phyloP scores from a whole-genome alignment of 2,888 invertebrate species.

The Ornithoptera alexandrae region DNA sequence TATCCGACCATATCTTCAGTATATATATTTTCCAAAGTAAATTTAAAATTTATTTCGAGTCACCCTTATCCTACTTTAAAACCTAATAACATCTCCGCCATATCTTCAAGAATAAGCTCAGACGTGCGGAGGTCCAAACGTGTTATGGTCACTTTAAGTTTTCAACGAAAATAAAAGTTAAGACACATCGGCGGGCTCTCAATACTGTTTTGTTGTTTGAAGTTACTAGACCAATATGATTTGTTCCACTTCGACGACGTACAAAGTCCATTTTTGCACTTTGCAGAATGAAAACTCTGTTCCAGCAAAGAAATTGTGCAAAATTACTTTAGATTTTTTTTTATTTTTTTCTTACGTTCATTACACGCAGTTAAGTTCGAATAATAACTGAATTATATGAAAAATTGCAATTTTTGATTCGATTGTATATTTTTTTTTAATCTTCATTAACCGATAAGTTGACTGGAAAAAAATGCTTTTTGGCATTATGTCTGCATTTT shows the following conservation, averaged over 20 bases:
- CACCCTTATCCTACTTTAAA: conserved; percentile 5
- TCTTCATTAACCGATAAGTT: too few species aligned
- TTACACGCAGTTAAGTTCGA: too few species aligned
- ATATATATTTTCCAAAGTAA: not conserved
- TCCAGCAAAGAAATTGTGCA: not conserved
- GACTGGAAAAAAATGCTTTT: too few species aligned
- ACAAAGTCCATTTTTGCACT: conserved; percentile 1
- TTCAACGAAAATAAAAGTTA: conserved; percentile 21
- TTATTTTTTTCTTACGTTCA: too few species aligned
- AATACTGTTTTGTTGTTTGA: conserved; percentile 17
- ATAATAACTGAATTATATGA: too few species aligned
- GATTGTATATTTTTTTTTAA: too few species aligned
- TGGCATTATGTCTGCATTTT: too few species aligned
- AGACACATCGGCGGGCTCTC: conserved; percentile 15
- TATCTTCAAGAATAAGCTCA: conserved; percentile 17
- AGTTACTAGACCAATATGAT: conserved; percentile 12
- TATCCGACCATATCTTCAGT: not conserved
- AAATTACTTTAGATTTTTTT: not conserved
- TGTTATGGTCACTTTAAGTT: conserved; percentile 28
- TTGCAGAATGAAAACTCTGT: conserved; percentile 11
- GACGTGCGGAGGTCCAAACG: conserved; percentile 18
- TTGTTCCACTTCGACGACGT: conserved; percentile 11
- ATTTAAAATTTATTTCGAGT: not conserved
- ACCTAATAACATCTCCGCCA: conserved; percentile 8
- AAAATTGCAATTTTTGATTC: too few species aligned